A percentile compares a stretch with the other conserved stretches of the same genome.
Conservation (phyloP, 2,888 invertebrate species). For the Xylota segnis region DNA sequence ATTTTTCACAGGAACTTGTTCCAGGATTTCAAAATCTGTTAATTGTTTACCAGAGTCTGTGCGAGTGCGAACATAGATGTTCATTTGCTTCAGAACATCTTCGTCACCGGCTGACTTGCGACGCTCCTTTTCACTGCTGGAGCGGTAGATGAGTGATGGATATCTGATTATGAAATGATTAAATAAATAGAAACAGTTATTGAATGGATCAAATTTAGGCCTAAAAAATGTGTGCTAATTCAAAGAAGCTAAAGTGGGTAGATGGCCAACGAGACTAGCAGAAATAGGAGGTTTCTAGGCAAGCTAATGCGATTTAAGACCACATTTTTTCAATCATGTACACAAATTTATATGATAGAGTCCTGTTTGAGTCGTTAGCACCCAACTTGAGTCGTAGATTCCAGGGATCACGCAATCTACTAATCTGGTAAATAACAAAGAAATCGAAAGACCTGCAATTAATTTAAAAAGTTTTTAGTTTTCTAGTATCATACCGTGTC, state of each 20-base stretch:
- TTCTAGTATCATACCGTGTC: no score
- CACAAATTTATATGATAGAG: neutral
- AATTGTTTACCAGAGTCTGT: conserved; percentile 94
- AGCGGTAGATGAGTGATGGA: conserved; percentile 82
- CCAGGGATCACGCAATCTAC: conserved; percentile 79
- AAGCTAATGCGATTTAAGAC: conserved; percentile 57
- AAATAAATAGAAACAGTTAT: conserved; percentile 24
- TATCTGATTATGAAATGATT: conserved; percentile 79
- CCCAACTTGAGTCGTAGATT: conserved; percentile 81
- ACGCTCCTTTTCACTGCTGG: conserved; percentile 85
- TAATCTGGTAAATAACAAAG: conserved; percentile 80
- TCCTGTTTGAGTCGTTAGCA: conserved; percentile 33
- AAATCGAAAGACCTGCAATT: conserved; percentile 81
- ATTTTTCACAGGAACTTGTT: conserved; percentile 94
- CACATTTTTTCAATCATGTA: conserved; percentile 39
- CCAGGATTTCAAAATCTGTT: conserved; percentile 96
- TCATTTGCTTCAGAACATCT: conserved; percentile 88
- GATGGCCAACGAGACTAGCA: conserved; percentile 37
- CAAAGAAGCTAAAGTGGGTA: conserved; percentile 27
- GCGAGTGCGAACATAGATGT: conserved; percentile 91
- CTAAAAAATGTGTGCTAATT: conserved; percentile 40
- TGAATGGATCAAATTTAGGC: conserved; percentile 43
- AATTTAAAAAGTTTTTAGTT: conserved; percentile 34
- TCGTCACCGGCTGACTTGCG: conserved; percentile 94
- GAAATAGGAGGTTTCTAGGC: conserved; percentile 13